Conservation (phyloP, 2,797 vertebrate species). For the Malacoraja senta region DNA sequence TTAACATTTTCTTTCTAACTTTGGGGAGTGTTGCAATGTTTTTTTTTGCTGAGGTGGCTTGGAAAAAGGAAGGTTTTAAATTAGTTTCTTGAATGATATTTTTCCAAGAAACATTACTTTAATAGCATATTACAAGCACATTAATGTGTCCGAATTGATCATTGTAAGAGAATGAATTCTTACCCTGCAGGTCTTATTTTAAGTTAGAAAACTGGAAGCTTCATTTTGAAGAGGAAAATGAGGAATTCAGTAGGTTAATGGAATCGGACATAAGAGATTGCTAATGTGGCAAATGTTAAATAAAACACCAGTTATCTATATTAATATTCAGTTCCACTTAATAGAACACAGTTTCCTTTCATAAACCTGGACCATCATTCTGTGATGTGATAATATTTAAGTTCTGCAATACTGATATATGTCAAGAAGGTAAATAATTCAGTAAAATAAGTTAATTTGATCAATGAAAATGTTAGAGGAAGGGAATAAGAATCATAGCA, state of each 20-base stretch:
- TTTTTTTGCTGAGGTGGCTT: not conserved
- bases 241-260: not conserved
- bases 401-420: not conserved
- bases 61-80: not conserved
- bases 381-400: not conserved
- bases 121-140: not conserved
- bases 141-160: not conserved
- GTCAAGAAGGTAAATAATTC: not conserved
- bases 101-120: conserved; percentile 4
- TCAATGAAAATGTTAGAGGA: not conserved
- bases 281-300: not conserved
- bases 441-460: not conserved
- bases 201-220: not conserved
- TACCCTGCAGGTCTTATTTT: not conserved
- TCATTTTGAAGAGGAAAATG: not conserved
- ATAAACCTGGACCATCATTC: too few species aligned
- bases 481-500: not conserved
- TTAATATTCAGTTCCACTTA: not conserved
- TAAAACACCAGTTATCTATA: not conserved
- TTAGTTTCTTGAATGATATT: not conserved
- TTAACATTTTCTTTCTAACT: not conserved
- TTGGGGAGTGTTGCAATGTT: not conserved
- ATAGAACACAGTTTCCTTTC: not conserved
- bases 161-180: not conserved
- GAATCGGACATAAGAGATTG: not conserved